These are phyloP conservation scores for Gonioctena quinquepunctata DNA, from an alignment of 1,140 invertebrate genomes.

Conservation along the genomic window DNA sequence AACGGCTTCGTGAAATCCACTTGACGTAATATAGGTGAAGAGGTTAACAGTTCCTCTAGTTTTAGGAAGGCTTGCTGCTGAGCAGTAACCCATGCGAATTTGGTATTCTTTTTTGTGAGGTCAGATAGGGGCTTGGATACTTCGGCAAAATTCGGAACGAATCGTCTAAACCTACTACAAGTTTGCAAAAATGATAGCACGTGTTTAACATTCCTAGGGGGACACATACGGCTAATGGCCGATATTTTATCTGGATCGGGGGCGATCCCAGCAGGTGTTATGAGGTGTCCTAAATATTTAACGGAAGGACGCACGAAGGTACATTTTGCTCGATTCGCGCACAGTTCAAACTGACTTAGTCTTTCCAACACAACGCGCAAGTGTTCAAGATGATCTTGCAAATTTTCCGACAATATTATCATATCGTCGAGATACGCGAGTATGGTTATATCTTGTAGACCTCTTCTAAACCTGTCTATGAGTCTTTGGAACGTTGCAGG, in stretches of 20 bases:
- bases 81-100: constrained; percentile 44
- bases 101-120: constrained; percentile 43
- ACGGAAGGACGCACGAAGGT: not conserved
- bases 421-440: not conserved
- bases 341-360: not conserved
- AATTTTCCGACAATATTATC: not conserved
- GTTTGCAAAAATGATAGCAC: constrained; percentile 18
- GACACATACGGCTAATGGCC: not conserved
- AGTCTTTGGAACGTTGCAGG: constrained; percentile 48
- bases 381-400: not conserved
- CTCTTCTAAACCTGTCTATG: no score
- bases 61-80: constrained; percentile 42
- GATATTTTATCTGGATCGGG: not conserved
- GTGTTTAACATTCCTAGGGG: not conserved
- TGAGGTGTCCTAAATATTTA: not conserved
- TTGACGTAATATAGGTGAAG: constrained; percentile 17
- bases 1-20: constrained; percentile 3
- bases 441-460: not conserved
- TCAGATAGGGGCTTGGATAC: constrained; percentile 24
- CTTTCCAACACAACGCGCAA: not conserved
- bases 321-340: not conserved
- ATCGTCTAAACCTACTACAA: constrained; percentile 28
- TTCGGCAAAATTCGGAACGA: constrained; percentile 25
- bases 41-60: constrained; percentile 29
- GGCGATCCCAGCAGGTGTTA: not conserved